Evolutionary conservation across 2,797 vertebrate genomes (phyloP), one percentile per base, ranked within the genome.

Genomic region (Epinephelus coioides): DNA sequence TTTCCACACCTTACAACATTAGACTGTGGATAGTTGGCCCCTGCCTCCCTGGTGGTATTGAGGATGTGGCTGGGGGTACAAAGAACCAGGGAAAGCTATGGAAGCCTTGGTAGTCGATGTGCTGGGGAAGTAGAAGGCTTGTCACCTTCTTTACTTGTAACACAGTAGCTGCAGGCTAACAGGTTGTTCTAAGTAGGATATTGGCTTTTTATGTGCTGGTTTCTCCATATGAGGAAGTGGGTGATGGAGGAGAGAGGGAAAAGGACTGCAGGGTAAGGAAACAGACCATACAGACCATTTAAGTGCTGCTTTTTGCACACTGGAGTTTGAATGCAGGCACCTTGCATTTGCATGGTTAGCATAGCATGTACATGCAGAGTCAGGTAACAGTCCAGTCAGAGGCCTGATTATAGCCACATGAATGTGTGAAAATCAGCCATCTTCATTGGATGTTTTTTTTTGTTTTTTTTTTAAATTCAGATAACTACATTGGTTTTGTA

Each of bases 161-260:
- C 62, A 55, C 55, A 25, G 69, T 73, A 73, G 81, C 88, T 83
- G 61, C 56, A 73, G 87, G 70, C 74, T 51, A 88, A 69, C 64
- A 21, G 67, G 70, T 75, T 87, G 78, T 85, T 86, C 69, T 55
- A 53, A 68, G 54, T 56, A 47, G 71, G 55, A 53, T 69, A 40
- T 76, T 59, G 63, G 61, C 59, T 57, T 61, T 78, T 63, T 72
- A n/a, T 72, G 46, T 61, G 74, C 55, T 47, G 47, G 51, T 54
- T 67, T 53, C 23, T 44, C 21, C 40, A 34, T 49, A 55, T 12
- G 57, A 73, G 47, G 46, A 57, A 61, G 62, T 1, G 56, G 64
- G 25, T 38, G 68, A 67, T 47, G 47, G 56, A 81, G 21, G 21
- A 51, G 34, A 46, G 21, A 30, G 13, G 43, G 14, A 38, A 34